phyloP scores from a whole-genome alignment of 2,888 invertebrate species.

The Lasioglossum figueresi region DNA sequence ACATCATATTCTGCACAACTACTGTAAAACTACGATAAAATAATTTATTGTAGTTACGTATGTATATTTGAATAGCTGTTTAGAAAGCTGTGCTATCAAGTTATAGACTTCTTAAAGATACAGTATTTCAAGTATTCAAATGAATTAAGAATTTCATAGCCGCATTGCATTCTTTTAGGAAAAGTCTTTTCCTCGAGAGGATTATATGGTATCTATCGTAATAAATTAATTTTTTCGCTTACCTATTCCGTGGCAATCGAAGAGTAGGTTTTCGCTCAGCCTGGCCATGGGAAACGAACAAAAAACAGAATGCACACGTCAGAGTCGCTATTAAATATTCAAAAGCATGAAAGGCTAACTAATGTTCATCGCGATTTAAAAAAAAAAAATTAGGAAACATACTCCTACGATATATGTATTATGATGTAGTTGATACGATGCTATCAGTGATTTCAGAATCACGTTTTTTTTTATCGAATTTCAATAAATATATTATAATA shows the following conservation, averaged over 20 bases:
- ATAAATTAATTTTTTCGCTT: constrained; percentile 33
- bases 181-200: not conserved
- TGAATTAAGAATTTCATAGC: not conserved
- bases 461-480: not conserved
- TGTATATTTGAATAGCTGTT: not conserved
- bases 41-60: not conserved
- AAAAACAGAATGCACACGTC: not conserved
- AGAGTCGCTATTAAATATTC: constrained; percentile 1
- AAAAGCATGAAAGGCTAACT: not conserved
- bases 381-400: too few species aligned
- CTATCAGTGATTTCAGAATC: not conserved
- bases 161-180: not conserved
- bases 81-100: not conserved
- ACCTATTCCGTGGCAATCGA: constrained; percentile 35
- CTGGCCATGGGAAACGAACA: constrained; percentile 15
- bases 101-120: not conserved
- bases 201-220: not conserved
- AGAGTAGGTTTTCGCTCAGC: not conserved
- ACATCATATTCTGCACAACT: not conserved
- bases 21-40: not conserved
- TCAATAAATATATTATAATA: not conserved
- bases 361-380: not conserved
- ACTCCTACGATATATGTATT: too few species aligned
- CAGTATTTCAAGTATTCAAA: not conserved
- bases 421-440: too few species aligned